Evolutionary conservation across 2,797 vertebrate species (phyloP), one percentile per base, ranked within the genome.

Genomic region (Diplodus puntazzo): DNA sequence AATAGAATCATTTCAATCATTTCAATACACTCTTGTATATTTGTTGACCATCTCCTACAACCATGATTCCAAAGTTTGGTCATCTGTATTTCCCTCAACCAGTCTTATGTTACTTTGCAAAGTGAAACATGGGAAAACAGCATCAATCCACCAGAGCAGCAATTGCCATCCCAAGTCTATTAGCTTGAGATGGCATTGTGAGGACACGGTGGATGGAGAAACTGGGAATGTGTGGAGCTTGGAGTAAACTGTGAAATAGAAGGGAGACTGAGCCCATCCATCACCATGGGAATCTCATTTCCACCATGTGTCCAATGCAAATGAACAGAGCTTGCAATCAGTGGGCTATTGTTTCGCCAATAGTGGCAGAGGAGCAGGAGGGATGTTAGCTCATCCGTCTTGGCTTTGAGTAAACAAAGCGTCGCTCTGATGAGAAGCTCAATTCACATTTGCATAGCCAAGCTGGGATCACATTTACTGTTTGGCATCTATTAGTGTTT

Each of bases 221-320:
- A 63, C 50, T 23, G 48, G 54, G 82, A 79, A 63, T 67, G 63
- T 49, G 48, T 58, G 20, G 67, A 66, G 71, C 53, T 57, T 34
- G 30, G 52, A 66, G 66, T 2, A 17, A 4, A 2, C 43, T 64
- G 43, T 88, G 75, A 75, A 86, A 86, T 68, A 75, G 70, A 76
- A 76, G 46, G 63, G 53, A 75, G 82, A 57, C 77, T 58, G 73
- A 79, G 80, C 81, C 80, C 85, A 88, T 92, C 86, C 86, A 86
- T 93, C 88, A 92, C 74, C 21, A 21, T 50, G 63, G 78, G 75
- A 87, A 89, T 91, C 87, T 91, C 72, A 93, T 94, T 93, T 93
- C 88, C 77, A 87, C 84, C 86, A 72, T 80, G 89, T 87, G 87
- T 92, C 88, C 61, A 18, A 89, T 92, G 92, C 86, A 93, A 92